phyloP scores from a whole-genome alignment of 2,888 invertebrate genomes.

The Chromoteleia sp. region DNA sequence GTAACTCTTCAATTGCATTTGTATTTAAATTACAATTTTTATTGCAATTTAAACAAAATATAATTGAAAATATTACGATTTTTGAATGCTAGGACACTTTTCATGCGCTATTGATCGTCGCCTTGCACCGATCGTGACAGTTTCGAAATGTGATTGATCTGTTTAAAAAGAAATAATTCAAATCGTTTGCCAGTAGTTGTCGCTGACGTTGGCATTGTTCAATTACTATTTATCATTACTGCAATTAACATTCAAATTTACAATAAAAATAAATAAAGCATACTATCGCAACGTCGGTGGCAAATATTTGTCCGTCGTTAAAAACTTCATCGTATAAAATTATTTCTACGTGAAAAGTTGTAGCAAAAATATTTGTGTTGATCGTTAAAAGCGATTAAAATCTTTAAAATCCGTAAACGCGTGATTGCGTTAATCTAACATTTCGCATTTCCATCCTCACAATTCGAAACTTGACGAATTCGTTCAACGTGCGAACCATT shows the following conservation, averaged over 20 bases:
- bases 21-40: conserved; percentile 5
- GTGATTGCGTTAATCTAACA: conserved; percentile 7
- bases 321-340: conserved; percentile 37
- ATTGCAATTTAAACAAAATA: background rate
- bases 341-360: conserved; percentile 43
- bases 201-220: conserved; percentile 19
- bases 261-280: conserved; percentile 24
- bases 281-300: background rate
- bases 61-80: conserved; percentile 2
- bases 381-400: conserved; percentile 52
- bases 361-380: conserved; percentile 58
- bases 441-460: conserved; percentile 19
- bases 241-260: background rate
- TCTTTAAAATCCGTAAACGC: background rate
- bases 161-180: conserved; percentile 30
- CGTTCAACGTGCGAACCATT: conserved; percentile 72
- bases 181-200: conserved; percentile 1
- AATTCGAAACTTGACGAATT: conserved; percentile 51
- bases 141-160: conserved; percentile 40
- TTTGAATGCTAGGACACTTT: conserved; percentile 5
- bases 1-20: background rate
- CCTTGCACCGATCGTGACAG: conserved; percentile 41
- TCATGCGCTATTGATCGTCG: conserved; percentile 34
- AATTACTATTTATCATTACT: conserved; percentile 15
- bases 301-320: conserved; percentile 1